A percentile compares a stretch with the other conserved stretches of the same genome.
These are phyloP conservation scores for Diabrotica balteata DNA, from an alignment of 2,888 invertebrate genomes.

Conservation along the genomic window DNA sequence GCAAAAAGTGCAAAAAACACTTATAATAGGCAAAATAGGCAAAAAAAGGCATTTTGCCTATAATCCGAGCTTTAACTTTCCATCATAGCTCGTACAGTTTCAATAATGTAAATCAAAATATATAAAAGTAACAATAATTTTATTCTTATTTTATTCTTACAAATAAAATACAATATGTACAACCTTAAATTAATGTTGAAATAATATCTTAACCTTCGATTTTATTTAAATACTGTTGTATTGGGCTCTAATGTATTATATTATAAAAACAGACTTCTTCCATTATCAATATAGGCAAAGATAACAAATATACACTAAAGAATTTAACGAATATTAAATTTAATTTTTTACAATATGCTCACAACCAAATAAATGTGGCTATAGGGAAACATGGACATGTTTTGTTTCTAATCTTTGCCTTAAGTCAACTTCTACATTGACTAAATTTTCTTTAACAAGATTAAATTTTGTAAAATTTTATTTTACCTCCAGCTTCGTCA, in stretches of 20 bases:
- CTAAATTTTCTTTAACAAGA: neutral
- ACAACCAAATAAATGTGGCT: too few species aligned
- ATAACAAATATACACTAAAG: too few species aligned
- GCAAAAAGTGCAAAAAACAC: too few species aligned
- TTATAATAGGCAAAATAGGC: too few species aligned
- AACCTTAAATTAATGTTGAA: constrained; percentile 44
- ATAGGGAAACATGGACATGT: too few species aligned
- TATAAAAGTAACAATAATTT: constrained; percentile 45
- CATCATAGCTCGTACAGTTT: too few species aligned
- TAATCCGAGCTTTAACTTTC: too few species aligned
- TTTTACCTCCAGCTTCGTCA: too few species aligned
- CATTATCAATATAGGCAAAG: neutral
- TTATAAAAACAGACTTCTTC: neutral
- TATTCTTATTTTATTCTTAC: constrained; percentile 43
- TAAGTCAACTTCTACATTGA: neutral
- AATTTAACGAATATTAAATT: too few species aligned
- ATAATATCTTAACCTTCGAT: neutral
- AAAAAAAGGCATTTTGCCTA: too few species aligned
- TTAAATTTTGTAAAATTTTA: neutral
- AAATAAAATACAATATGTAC: constrained; percentile 53
- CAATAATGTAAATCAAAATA: neutral
- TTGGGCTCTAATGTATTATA: neutral
- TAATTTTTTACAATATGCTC: too few species aligned
- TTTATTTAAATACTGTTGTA: neutral
- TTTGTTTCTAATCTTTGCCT: neutral